Percentiles rank a stretch among this genome's conserved stretches.
These are phyloP conservation scores for Saguinus midas DNA, from an alignment of 2,113 vertebrate genomes.

Conservation along the genomic window DNA sequence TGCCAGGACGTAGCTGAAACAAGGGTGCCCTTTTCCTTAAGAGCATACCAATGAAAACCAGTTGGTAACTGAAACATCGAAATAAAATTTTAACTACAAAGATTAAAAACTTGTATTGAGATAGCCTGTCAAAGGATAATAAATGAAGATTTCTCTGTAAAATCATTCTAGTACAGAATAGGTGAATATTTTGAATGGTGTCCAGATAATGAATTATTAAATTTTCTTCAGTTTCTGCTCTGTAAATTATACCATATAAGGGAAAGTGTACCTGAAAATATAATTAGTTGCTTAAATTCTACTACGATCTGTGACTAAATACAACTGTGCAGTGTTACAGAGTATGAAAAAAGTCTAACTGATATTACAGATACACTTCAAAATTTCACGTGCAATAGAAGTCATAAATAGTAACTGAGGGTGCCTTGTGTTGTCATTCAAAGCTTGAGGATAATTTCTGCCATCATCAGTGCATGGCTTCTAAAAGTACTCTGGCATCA, in stretches of 20 bases:
- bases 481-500: background rate
- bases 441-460: background rate
- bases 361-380: background rate
- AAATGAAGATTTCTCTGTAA: background rate
- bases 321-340: background rate
- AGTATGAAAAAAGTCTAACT: background rate
- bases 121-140: background rate
- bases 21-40: background rate
- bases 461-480: background rate
- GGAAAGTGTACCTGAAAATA: background rate
- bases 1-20: background rate
- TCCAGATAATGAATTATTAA: background rate
- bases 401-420: background rate
- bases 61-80: background rate
- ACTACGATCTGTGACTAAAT: background rate
- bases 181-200: background rate
- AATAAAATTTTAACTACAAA: background rate
- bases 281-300: conserved; percentile 8
- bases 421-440: background rate
- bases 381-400: background rate
- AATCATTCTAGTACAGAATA: background rate
- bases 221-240: background rate
- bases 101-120: background rate
- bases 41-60: background rate
- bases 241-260: conserved; percentile 7